These are phyloP conservation scores for Cairina moschata DNA, from an alignment of 2,113 vertebrate species.

Conservation along the genomic window DNA sequence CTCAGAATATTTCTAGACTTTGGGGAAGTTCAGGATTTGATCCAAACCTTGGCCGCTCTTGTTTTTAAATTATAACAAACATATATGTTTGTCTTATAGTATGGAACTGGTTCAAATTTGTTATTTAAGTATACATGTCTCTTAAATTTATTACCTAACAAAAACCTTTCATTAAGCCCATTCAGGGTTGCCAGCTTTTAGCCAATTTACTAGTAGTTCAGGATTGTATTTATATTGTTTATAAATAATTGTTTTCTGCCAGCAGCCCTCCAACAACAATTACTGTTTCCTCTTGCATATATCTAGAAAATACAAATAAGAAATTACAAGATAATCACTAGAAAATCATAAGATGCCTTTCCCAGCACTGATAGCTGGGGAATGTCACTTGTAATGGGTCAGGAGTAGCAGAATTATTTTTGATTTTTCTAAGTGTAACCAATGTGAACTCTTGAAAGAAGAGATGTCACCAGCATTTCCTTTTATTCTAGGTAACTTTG, in stretches of 20 bases:
- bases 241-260: conserved; percentile 42
- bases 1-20: background rate
- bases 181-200: conserved; percentile 14
- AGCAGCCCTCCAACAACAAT: conserved; percentile 1
- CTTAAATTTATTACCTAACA: conserved; percentile 11
- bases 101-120: background rate
- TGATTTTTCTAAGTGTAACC: background rate
- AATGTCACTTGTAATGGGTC: background rate
- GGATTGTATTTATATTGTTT: conserved; percentile 9
- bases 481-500: background rate
- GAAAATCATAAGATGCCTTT: background rate
- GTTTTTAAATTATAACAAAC: conserved; percentile 8
- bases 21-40: background rate
- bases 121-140: background rate
- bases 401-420: background rate
- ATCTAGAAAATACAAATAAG: background rate
- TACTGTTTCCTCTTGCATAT: conserved; percentile 10
- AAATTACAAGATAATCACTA: background rate
- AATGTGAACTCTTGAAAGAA: background rate
- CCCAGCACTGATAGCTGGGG: background rate
- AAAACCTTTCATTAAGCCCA: conserved; percentile 37
- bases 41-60: background rate
- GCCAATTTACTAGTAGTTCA: conserved; percentile 33
- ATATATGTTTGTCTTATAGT: background rate
- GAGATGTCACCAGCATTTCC: background rate